These are phyloP conservation scores for Odontesthes bonariensis DNA, from an alignment of 2,113 vertebrate genomes.

Conservation along the genomic window DNA sequence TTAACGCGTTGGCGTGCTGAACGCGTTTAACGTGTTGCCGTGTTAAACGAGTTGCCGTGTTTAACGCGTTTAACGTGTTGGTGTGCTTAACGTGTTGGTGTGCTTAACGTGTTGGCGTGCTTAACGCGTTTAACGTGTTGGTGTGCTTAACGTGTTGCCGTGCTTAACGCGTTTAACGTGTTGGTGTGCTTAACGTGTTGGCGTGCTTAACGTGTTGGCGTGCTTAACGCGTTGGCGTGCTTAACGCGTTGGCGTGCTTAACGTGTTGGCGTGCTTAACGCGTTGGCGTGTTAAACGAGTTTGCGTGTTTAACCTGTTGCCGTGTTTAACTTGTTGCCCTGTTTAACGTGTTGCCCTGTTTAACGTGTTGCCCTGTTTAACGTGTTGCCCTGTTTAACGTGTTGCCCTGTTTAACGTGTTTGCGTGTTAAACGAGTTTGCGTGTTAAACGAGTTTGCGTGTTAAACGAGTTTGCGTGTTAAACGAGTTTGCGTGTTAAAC, in stretches of 20 bases:
- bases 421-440: no score
- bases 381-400: conserved; percentile 16
- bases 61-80: conserved; percentile 11
- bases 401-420: conserved; percentile 12
- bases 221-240: no score
- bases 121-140: no score
- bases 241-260: no score
- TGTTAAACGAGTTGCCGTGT: no score
- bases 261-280: background rate
- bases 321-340: conserved; percentile 11
- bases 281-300: background rate
- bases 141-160: conserved; percentile 4
- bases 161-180: background rate
- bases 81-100: no score
- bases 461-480: no score
- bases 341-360: conserved; percentile 9
- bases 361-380: conserved; percentile 4
- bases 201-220: background rate
- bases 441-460: no score
- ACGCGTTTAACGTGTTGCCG: conserved; percentile 11
- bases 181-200: conserved; percentile 11
- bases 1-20: background rate
- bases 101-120: background rate
- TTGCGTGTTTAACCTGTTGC: no score
- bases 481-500: no score